Percentiles rank a stretch among this genome's conserved stretches.
Evolutionary conservation across 2,113 vertebrate species (phyloP).

Genomic region (Aegotheles bennettii): DNA sequence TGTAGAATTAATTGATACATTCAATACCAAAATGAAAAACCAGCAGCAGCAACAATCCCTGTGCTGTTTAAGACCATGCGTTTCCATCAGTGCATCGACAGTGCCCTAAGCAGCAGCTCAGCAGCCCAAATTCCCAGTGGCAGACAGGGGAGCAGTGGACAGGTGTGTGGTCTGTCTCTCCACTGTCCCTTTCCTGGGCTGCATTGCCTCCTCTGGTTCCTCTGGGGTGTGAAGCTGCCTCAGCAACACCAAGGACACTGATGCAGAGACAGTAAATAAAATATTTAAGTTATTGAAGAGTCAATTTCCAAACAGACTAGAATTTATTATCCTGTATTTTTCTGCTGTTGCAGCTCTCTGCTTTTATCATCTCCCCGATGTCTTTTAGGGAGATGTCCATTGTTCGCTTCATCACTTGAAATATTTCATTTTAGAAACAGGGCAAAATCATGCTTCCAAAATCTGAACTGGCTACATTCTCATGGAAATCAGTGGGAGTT

Average conservation of each 20-base stretch:
- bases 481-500: neutral
- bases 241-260: neutral
- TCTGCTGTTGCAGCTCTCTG: neutral
- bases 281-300: neutral
- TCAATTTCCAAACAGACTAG: neutral
- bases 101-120: neutral
- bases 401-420: neutral
- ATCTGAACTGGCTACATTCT: neutral
- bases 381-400: neutral
- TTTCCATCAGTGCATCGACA: neutral
- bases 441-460: neutral
- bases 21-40: neutral
- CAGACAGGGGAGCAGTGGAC: neutral
- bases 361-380: neutral
- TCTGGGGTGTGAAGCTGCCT: neutral
- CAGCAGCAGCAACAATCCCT: neutral
- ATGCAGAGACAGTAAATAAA: neutral
- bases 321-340: neutral
- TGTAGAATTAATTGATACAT: neutral
- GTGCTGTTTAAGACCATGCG: rapidly evolving
- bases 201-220: neutral
- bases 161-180: neutral
- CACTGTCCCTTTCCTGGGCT: neutral
- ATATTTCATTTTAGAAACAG: neutral
- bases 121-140: neutral